Conservation (phyloP, 23 tunicate species). For the Botrylloides violaceus region DNA sequence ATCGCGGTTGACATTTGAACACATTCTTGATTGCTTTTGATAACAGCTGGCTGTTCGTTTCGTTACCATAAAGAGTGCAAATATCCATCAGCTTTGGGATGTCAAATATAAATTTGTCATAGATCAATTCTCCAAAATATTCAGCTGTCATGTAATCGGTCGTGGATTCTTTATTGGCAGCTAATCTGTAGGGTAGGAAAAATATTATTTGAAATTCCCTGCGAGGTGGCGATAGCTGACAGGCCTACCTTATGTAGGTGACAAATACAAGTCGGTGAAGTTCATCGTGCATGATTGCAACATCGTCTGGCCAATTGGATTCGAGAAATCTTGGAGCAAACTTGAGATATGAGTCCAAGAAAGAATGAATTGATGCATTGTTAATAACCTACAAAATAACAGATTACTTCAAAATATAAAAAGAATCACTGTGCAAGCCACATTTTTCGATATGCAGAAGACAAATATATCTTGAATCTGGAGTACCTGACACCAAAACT, state of each 20-base stretch:
- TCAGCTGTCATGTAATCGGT: slow-evolving; percentile 37
- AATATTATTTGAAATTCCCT: not conserved
- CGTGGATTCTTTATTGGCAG: slow-evolving; percentile 71
- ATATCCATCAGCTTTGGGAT: slow-evolving; percentile 85
- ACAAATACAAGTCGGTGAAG: slow-evolving; percentile 62
- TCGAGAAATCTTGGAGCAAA: slow-evolving; percentile 48
- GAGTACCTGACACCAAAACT: slow-evolving; percentile 84
- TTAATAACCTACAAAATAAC: slow-evolving; percentile 49
- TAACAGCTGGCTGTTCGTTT: slow-evolving; percentile 34
- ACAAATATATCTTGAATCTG: too few relatives aligned
- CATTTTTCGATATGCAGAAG: too few relatives aligned
- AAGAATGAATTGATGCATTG: slow-evolving; percentile 43
- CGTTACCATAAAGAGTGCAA: slow-evolving; percentile 37
- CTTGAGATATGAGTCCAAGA: slow-evolving; percentile 57
- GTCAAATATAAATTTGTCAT: slow-evolving; percentile 77
- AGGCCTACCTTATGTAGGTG: slow-evolving; percentile 45
- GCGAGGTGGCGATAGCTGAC: not conserved
- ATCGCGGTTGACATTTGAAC: slow-evolving; percentile 48
- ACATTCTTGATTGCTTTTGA: slow-evolving; percentile 43
- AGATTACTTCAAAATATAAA: not conserved
- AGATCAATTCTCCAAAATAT: slow-evolving; percentile 46
- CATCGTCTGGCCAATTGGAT: slow-evolving; percentile 40
- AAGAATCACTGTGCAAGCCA: too few relatives aligned
- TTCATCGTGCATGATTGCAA: slow-evolving; percentile 31
- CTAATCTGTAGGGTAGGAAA: slow-evolving; percentile 40